A percentile compares a stretch with the other conserved stretches of the same genome.
These are phyloP conservation scores for Edolisoma coerulescens DNA, from an alignment of 2,113 vertebrate species.

Conservation along the genomic window DNA sequence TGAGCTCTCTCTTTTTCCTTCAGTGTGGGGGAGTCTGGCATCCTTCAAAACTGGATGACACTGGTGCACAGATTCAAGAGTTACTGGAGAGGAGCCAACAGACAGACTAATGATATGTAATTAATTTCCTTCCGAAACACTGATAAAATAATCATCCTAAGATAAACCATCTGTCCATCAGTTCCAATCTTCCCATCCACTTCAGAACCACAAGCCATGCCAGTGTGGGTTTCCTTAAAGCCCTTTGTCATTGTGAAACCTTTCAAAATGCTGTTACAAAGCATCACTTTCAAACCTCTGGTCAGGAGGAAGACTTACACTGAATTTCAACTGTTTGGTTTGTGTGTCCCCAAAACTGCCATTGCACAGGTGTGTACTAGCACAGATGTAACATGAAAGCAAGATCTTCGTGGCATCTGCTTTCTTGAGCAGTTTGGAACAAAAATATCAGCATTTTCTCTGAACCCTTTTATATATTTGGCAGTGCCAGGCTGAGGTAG, in stretches of 20 bases:
- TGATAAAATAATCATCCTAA: not conserved
- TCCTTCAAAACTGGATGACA: not conserved
- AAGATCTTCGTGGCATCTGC: not conserved
- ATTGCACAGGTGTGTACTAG: not conserved
- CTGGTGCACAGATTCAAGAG: not conserved
- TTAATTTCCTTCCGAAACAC: not conserved
- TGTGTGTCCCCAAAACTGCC: not conserved
- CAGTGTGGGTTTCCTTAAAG: not conserved
- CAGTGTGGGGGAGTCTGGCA: not conserved
- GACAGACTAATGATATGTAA: not conserved
- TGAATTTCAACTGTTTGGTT: not conserved
- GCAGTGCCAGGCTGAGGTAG: not conserved
- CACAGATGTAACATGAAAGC: rapidly evolving
- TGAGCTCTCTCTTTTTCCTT: not conserved
- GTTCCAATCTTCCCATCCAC: not conserved
- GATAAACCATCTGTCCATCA: not conserved
- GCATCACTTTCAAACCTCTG: not conserved
- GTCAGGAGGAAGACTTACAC: not conserved
- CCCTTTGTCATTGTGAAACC: not conserved
- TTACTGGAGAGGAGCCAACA: not conserved
- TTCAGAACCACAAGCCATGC: not conserved
- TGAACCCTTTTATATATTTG: not conserved
- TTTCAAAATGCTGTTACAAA: not conserved
- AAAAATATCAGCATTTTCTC: not conserved
- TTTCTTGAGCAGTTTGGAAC: not conserved